Evolutionary conservation across 1,140 invertebrate species (phyloP), one percentile per base, ranked within the genome.

Genomic region (Sitophilus oryzae): DNA sequence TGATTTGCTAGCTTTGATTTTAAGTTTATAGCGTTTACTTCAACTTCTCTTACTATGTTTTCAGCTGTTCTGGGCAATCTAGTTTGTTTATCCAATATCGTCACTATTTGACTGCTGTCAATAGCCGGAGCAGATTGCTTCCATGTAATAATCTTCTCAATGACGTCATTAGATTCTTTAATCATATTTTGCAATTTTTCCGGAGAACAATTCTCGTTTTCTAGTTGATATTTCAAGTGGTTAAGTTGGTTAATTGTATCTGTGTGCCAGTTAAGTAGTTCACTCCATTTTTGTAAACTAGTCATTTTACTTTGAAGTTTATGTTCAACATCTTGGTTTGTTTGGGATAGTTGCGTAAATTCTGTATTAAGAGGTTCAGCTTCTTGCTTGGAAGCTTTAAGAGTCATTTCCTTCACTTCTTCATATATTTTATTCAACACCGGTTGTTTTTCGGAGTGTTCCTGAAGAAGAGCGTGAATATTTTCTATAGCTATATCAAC

Each of bases 271-370:
- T 82, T 84, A 11, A 90, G 67, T 20, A 93, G 77, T 59, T 91
- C 87, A 1, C 79, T 79, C 88, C 91, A 93, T 58, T 88, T 89
- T 67, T 93, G 84, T 18, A 94, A 73, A 14, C 81, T 77, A 0
- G 74, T 76, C 70, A 86, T 88, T 67, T 89, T 89, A 57, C 83
- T 77, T 63, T 80, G 76, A 49, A 95, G 74, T 56, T 85, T 82
- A 15, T 83, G 80, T 66, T 90, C 85, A 8, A 90, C 77, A 14
- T 82, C 79, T 68, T 89, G 83, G 63, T 91, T 93, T 59, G 84
- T 83, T 38, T 82, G 76, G 20, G 86, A 82, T 30, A 93, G 72
- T 20, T 79, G 77, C 0, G 82, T 81, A 65, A 90, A 92, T 3
- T 82, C 81, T 45, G 88, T 81, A 60, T 85, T 82, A 0, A 93